Evolutionary conservation across 1,140 invertebrate species (phyloP), one percentile per base, ranked within the genome.

Genomic region (Stenopsyche tienmushanensis): DNA sequence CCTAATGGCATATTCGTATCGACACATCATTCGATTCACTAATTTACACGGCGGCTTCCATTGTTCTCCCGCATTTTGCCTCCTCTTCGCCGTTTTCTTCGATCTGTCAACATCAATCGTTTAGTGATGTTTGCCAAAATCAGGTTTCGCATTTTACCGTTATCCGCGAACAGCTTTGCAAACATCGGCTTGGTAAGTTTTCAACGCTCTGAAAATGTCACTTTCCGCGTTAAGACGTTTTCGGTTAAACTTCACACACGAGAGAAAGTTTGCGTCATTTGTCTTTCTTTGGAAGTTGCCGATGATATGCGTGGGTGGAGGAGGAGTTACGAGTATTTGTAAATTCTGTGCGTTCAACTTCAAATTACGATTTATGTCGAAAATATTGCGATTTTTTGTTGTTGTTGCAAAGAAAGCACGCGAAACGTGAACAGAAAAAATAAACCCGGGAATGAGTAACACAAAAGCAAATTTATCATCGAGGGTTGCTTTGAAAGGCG

Each of bases 201-300:
- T 42, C 41, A 1, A 42, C 18, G 9, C 13, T 42, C n/a, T 13
- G 41, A 44, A 3, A 13, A 44, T 9, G 9, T 17, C 29, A 54
- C 29, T 29, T 54, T 25, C 39, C 52, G 39, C 52, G 25, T 54
- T 25, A 29, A 54, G 52, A 54, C 52, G 21, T 54, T 29, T 54
- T 54, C 24, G 52, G 15, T 54, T 17, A 34, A 25, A 3, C 25
- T 54, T 15, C 18, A 17, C 15, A 54, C 25, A 21, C n/a, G 1
- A n/a, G n/a, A n/a, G n/a, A 29, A 54, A 54, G 52, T 54, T 54
- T 15, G 1, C 25, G 13, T 54, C 52, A 17, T 54, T 54, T 54
- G 52, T 54, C 52, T 54, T 54, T 54, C 52, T 54, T 54, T 34
- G 39, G 52, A 54, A 34, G 39, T 54, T 54, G 52, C 5, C 52